Evolutionary conservation across 2,113 vertebrate species (phyloP), one percentile per base, ranked within the genome.

Genomic region (Ancistrus triradiatus): DNA sequence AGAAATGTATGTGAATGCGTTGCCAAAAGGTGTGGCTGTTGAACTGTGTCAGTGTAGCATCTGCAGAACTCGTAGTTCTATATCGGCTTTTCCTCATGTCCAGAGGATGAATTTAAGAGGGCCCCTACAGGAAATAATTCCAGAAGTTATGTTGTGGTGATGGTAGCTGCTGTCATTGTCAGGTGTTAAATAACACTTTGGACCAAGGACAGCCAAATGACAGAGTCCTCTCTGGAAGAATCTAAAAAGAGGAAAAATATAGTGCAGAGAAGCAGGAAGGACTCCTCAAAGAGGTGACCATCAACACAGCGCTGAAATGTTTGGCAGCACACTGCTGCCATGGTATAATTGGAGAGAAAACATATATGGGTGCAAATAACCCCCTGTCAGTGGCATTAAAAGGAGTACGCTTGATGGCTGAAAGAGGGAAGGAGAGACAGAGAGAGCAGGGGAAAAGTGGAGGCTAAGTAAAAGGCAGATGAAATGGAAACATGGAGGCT

Each of bases 341-440:
- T 80, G 76, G 76, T 85, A 83, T 87, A 88, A 90, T 90, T 87
- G 88, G 84, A 87, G 85, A 85, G 83, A 87, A 86, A 89, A 88
- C 85, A 87, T 90, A 89, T 89, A 87, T 89, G 85, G 85, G 83
- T 85, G 85, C 82, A 88, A 88, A 89, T 90, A 87, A 87, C 86
- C 86, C 84, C 85, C 85, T 89, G 88, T 90, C 88, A 87, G 82
- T 70, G 78, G 80, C 86, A 87, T 87, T 90, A 86, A 88, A 88
- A 86, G 84, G 84, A 84, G 77, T 77, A 80, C 84, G 80, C 73
- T 70, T 83, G 80, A 85, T 79, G 80, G 82, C 81, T 83, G 81
- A 84, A 81, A 80, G 83, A 78, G 75, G 57, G 77, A 78, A 81
- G n/a, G n/a, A 77, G 69, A 75, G 69, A 61, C 49, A 58, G 56